Evolutionary conservation across 35 echinoderm and acorn worm species (phyloP).

Genomic region (Amphiura filiformis): DNA sequence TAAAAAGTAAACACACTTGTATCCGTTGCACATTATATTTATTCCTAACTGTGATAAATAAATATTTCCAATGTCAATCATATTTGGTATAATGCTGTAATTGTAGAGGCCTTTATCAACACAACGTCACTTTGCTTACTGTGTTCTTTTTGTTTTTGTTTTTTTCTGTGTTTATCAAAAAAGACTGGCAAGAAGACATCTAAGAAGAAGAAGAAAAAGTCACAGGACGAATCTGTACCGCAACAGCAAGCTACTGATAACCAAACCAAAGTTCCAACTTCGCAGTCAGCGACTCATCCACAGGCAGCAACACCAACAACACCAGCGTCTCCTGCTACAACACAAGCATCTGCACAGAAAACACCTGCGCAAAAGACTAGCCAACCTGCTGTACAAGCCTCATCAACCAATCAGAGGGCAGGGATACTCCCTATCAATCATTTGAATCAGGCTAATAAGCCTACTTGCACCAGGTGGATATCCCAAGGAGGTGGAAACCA

Average conservation of each 20-base stretch:
- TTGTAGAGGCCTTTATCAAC: no score
- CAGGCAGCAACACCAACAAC: neutral
- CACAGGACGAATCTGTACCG: neutral
- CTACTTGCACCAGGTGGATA: neutral
- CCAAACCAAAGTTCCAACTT: neutral
- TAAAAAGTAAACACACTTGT: no score
- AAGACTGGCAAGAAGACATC: neutral
- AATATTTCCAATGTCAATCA: no score
- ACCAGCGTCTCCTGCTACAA: neutral
- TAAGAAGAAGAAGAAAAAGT: conserved; percentile 2
- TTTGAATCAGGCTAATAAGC: neutral
- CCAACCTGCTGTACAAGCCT: neutral
- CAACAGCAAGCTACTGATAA: neutral
- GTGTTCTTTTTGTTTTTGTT: neutral
- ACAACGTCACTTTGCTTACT: no score
- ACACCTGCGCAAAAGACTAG: neutral
- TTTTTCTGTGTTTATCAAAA: neutral
- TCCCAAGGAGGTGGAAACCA: neutral
- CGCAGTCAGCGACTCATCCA: neutral
- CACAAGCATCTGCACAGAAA: neutral
- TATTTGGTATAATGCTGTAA: no score
- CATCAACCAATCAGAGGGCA: neutral
- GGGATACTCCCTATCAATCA: neutral
- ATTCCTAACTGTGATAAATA: no score
- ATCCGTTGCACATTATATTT: no score